Evolutionary conservation across 2,113 vertebrate genomes (phyloP), one percentile per base, ranked within the genome.

Genomic region (Gobio gobio): DNA sequence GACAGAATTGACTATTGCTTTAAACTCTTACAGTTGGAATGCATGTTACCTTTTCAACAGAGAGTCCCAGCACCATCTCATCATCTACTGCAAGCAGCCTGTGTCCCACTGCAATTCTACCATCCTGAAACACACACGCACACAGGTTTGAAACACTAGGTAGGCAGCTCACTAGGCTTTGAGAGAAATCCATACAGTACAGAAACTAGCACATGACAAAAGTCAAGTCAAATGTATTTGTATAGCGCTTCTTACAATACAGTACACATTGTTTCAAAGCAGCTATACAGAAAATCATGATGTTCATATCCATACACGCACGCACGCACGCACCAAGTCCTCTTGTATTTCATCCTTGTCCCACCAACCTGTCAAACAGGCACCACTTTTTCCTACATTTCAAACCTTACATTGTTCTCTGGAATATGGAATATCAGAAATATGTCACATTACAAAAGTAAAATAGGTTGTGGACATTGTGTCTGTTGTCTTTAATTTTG

Each of bases 31-130:
- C 47, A 13, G n/a, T 47, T 40, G 3, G 14, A 58, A 40, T 40
- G 22, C 0, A 20, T 49, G 14, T 85, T 92, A 99, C 97, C 96
- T 97, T 95, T 89, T 98, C 96, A 88, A 95, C 92, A 83, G 94
- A 94, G 91, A 93, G 93, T 10, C 95, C 96, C 9, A 93, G 87
- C 89, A 96, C 95, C 49, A 94, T 91, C 93, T 98, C 96, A 87
- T 96, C 95, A 87, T 98, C 96, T 80, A 97, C 93, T 72, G 96
- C 93, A 78, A 96, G 89, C 84, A 98, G 96, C 68, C 89, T 93
- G 92, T 97, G 95, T 84, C 95, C 97, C 79, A 95, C 91, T 89
- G 94, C 95, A 85, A 96, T 93, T 80, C 92, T 93, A 49, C 94
- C 96, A 89, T 97, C 97, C 97, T 99, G 82, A 70, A 7, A 70